These are phyloP conservation scores for Zaprionus gabonicus DNA, from an alignment of 1,140 invertebrate species.

Conservation along the genomic window DNA sequence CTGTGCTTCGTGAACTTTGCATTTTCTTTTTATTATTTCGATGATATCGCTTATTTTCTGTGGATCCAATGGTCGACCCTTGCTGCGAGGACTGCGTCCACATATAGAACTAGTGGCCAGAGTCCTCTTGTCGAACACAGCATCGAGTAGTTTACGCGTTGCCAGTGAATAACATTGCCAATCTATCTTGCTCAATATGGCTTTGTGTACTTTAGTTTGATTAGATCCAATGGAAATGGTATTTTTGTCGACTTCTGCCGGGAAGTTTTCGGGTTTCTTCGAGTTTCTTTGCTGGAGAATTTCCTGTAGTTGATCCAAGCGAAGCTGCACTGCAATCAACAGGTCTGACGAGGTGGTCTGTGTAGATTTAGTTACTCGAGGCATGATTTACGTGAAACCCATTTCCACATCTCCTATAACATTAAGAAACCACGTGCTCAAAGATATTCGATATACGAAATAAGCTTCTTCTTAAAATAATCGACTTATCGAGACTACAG, in stretches of 20 bases:
- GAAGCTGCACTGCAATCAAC: neutral
- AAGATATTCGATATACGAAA: neutral
- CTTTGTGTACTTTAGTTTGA: neutral
- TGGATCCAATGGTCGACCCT: conserved; percentile 1
- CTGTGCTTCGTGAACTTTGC: neutral
- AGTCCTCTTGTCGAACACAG: conserved; percentile 26
- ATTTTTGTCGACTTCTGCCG: neutral
- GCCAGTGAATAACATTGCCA: conserved; percentile 31
- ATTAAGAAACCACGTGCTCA: neutral
- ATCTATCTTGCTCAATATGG: neutral
- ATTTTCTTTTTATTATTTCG: neutral
- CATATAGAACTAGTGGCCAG: conserved; percentile 11
- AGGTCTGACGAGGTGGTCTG: conserved; percentile 3
- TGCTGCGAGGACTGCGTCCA: neutral
- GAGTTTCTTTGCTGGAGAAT: neutral
- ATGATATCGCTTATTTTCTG: conserved; percentile 26
- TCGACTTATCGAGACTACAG: neutral
- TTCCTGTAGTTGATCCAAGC: conserved; percentile 7
- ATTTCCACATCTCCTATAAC: neutral
- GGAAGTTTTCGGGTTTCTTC: neutral
- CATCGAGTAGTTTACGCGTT: conserved; percentile 11
- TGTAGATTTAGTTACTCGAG: neutral
- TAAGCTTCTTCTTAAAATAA: neutral
- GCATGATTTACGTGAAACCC: neutral
- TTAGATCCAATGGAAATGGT: conserved; percentile 15